phyloP scores from a whole-genome alignment of 2,888 invertebrate species.

The Agonopterix heracliana region DNA sequence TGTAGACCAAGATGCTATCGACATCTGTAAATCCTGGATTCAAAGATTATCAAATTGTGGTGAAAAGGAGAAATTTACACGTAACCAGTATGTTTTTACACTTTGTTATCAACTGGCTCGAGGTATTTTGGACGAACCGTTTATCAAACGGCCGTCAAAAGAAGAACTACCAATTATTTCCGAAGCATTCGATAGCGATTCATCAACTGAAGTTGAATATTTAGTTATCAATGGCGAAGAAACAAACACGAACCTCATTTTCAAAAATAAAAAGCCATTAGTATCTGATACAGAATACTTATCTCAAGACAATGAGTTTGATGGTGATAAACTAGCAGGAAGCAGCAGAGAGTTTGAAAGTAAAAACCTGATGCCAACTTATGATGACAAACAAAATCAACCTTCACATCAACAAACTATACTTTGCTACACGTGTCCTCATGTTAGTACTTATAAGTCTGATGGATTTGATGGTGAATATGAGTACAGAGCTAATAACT shows the following conservation, averaged over 20 bases:
- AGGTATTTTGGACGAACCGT: constrained; percentile 51
- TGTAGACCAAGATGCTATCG: constrained; percentile 39
- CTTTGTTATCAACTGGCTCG: constrained; percentile 58
- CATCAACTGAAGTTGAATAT: constrained; percentile 45
- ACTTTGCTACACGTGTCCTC: constrained; percentile 29
- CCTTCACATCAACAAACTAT: constrained; percentile 19
- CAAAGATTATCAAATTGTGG: constrained; percentile 43
- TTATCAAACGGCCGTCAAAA: constrained; percentile 38
- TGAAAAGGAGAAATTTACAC: constrained; percentile 41
- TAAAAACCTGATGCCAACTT: constrained; percentile 16
- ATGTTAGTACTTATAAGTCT: constrained; percentile 7
- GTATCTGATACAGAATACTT: constrained; percentile 30
- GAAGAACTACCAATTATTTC: constrained; percentile 29
- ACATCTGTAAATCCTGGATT: constrained; percentile 60
- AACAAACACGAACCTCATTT: constrained; percentile 30
- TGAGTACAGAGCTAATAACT: constrained; percentile 44
- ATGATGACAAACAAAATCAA: constrained; percentile 9
- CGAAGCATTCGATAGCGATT: constrained; percentile 37
- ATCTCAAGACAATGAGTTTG: constrained; percentile 24
- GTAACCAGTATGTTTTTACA: constrained; percentile 56
- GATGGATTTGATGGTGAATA: constrained; percentile 27
- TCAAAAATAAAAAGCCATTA: constrained; percentile 24
- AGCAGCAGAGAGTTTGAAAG: constrained; percentile 13
- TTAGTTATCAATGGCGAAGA: constrained; percentile 37
- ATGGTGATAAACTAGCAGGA: constrained; percentile 8